These are phyloP conservation scores for Corydoras sp. DNA, from an alignment of 2,113 vertebrate genomes.

Conservation along the genomic window DNA sequence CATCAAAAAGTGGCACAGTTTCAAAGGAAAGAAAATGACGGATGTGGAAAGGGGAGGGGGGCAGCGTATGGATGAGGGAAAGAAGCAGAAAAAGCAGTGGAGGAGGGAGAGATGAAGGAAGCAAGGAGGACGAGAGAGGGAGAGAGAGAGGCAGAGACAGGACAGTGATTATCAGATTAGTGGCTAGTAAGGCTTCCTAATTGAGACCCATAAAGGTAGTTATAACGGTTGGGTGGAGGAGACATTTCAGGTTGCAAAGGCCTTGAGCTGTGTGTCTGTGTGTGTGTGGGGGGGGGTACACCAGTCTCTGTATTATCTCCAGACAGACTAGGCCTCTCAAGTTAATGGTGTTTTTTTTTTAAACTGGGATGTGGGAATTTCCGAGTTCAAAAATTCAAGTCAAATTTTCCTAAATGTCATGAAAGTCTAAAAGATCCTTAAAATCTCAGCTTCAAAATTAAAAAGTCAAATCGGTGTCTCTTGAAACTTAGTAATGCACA, in stretches of 20 bases:
- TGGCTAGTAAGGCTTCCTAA: slow-evolving; percentile 55
- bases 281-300: slow-evolving; percentile 19
- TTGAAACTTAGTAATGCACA: no score
- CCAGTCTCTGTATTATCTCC: slow-evolving; percentile 11
- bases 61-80: not conserved
- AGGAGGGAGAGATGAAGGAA: slow-evolving; percentile 26
- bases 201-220: slow-evolving; percentile 53
- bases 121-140: slow-evolving; percentile 24
- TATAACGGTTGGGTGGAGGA: slow-evolving; percentile 41
- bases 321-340: not conserved
- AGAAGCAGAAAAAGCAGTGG: slow-evolving; percentile 7
- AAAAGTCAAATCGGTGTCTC: no score
- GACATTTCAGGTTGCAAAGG: slow-evolving; percentile 35
- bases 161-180: slow-evolving; percentile 63
- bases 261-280: slow-evolving; percentile 22
- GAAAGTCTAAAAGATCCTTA: no score
- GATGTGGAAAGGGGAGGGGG: not conserved
- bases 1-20: slow-evolving; percentile 1
- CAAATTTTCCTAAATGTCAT: no score
- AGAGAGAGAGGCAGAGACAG: slow-evolving; percentile 39
- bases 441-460: no score
- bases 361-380: no score
- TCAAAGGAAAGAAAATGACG: not conserved
- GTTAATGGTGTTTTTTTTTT: slow-evolving; percentile 3
- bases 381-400: no score